Percentiles rank a stretch among this genome's conserved stretches.
Conservation (phyloP, 2,888 invertebrate species). For the Drymonia ruficornis region DNA sequence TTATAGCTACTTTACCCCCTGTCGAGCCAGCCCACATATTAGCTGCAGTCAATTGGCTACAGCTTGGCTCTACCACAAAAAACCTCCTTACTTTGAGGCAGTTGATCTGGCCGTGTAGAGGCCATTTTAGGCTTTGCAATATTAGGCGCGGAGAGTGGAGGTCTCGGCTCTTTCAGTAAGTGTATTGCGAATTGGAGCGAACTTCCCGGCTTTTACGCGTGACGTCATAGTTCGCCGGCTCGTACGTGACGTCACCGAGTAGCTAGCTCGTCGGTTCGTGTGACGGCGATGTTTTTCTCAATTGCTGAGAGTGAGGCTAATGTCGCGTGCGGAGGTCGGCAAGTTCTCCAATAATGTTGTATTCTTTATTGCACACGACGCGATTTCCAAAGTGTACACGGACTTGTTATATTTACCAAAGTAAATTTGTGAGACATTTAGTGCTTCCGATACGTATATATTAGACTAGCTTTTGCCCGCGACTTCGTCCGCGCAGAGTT, state of each 20-base stretch:
- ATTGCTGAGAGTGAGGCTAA: neutral
- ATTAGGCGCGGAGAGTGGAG: neutral
- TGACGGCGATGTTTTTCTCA: neutral
- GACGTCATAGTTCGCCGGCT: no score
- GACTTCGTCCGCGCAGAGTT: no score
- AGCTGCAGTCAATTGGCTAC: no score
- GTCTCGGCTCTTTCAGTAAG: neutral
- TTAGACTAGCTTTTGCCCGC: no score
- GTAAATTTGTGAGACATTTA: neutral
- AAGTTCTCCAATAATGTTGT: neutral
- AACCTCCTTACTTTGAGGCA: no score
- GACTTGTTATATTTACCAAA: neutral
- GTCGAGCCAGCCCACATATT: no score
- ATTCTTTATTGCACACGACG: neutral
- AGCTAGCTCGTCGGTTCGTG: neutral
- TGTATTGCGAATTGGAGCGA: conserved; percentile 4
- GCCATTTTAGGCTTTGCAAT: neutral
- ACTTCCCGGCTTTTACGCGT: neutral
- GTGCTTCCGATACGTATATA: no score
- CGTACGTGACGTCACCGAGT: neutral
- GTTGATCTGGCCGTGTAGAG: no score
- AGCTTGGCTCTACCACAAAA: no score
- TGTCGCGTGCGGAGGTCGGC: neutral
- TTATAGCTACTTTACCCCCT: no score
- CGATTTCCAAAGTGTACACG: neutral